These are phyloP conservation scores for Dichetophora obliterata DNA, from an alignment of 2,888 invertebrate genomes.

Conservation along the genomic window DNA sequence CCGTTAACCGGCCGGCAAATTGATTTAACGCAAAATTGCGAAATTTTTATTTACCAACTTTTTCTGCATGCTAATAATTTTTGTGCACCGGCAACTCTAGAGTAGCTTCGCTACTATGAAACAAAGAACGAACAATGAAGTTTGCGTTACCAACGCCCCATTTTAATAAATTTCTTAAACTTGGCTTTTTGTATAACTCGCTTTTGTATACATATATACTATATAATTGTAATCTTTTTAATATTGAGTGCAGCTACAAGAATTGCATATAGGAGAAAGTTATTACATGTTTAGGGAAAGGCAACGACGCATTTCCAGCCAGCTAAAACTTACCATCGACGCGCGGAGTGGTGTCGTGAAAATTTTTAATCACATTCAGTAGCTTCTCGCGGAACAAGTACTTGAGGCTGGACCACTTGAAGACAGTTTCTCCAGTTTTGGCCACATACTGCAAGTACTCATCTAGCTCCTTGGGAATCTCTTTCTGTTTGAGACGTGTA, in stretches of 20 bases:
- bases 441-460: constrained; percentile 90
- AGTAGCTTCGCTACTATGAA: neutral
- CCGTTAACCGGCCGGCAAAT: neutral
- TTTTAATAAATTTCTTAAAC: constrained; percentile 9
- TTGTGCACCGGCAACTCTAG: no score
- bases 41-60: no score
- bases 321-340: constrained; percentile 64
- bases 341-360: constrained; percentile 83
- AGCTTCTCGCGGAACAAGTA: constrained; percentile 90
- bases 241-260: neutral
- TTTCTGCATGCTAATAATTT: no score
- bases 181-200: constrained; percentile 2
- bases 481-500: constrained; percentile 81
- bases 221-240: neutral
- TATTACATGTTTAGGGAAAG: constrained; percentile 27
- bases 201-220: neutral
- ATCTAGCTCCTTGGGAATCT: constrained; percentile 89
- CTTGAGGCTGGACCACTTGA: constrained; percentile 91
- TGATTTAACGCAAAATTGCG: no score
- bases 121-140: neutral
- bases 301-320: neutral
- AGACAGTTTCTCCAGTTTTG: constrained; percentile 93
- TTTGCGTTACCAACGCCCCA: constrained; percentile 11
- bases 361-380: constrained; percentile 87
- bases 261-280: neutral